A percentile compares a stretch with the other conserved stretches of the same genome.
Evolutionary conservation across 2,113 vertebrate species (phyloP).

Genomic region (Bubo blakistoni): DNA sequence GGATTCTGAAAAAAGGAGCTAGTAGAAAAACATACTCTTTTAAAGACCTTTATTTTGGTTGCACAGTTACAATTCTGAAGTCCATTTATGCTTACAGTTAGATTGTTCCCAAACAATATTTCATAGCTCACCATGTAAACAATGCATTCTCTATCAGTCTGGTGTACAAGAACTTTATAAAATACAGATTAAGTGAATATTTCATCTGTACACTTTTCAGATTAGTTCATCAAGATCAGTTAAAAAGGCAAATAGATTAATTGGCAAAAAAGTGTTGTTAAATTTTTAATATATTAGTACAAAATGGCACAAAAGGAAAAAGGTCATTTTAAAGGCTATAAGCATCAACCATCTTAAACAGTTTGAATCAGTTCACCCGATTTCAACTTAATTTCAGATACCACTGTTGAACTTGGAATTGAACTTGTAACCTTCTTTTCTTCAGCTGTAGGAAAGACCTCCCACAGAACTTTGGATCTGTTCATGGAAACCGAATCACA

Average conservation of each 20-base stretch:
- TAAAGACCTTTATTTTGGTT: constrained; percentile 74
- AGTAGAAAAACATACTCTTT: neutral
- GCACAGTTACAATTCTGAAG: constrained; percentile 37
- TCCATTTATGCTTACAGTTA: constrained; percentile 28
- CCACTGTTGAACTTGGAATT: neutral
- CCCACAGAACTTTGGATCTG: neutral
- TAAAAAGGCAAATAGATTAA: constrained; percentile 63
- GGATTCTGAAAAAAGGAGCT: neutral
- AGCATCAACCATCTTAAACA: neutral
- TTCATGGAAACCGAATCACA: neutral
- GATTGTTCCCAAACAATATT: constrained; percentile 55
- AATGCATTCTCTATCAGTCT: constrained; percentile 42
- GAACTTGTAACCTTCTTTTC: neutral
- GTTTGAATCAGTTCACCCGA: neutral
- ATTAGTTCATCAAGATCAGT: constrained; percentile 60
- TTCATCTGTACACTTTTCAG: constrained; percentile 47
- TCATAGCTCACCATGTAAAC: constrained; percentile 51
- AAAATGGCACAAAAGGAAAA: constrained; percentile 60
- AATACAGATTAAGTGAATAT: constrained; percentile 57
- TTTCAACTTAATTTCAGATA: neutral
- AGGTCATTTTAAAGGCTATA: constrained; percentile 23
- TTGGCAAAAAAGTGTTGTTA: constrained; percentile 50
- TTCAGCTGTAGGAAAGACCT: neutral
- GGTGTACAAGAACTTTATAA: constrained; percentile 63
- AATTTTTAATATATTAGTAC: constrained; percentile 51